These are phyloP conservation scores for Melanogrammus aeglefinus DNA, from an alignment of 2,797 vertebrate genomes.

Conservation along the genomic window DNA sequence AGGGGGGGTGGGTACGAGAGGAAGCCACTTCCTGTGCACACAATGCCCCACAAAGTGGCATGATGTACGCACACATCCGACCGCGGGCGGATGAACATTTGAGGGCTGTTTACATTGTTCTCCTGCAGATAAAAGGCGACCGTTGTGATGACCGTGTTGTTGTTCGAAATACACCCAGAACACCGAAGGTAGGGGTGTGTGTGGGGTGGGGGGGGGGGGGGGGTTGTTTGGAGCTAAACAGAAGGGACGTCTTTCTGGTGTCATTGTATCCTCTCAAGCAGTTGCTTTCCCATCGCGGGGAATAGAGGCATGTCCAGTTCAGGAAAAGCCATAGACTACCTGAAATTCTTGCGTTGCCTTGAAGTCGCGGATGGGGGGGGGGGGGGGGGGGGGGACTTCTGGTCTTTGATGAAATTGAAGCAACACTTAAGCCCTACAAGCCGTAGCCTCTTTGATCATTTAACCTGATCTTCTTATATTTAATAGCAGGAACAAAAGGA, in stretches of 20 bases:
- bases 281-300: slow-evolving; percentile 68
- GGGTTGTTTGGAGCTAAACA: slow-evolving; percentile 38
- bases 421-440: slow-evolving; percentile 51
- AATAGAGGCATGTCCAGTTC: slow-evolving; percentile 75
- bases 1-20: slow-evolving; percentile 45
- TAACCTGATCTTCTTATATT: slow-evolving; percentile 66
- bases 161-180: background rate
- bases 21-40: slow-evolving; percentile 60
- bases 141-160: slow-evolving; percentile 57
- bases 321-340: slow-evolving; percentile 75
- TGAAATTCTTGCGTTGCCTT: slow-evolving; percentile 71
- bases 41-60: slow-evolving; percentile 61
- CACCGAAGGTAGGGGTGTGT: too few species aligned
- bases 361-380: slow-evolving; percentile 5
- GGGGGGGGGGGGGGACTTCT: slow-evolving; percentile 22
- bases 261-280: slow-evolving; percentile 61
- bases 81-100: slow-evolving; percentile 70
- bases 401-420: slow-evolving; percentile 62
- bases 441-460: slow-evolving; percentile 60
- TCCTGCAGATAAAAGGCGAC: slow-evolving; percentile 69
- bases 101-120: slow-evolving; percentile 71
- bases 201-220: too few species aligned
- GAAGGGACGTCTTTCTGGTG: slow-evolving; percentile 58
- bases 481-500: slow-evolving; percentile 70
- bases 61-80: slow-evolving; percentile 58